Base-by-base conservation (phyloP, 2,113 vertebrate species). In the Cyprinus carpio region DNA sequence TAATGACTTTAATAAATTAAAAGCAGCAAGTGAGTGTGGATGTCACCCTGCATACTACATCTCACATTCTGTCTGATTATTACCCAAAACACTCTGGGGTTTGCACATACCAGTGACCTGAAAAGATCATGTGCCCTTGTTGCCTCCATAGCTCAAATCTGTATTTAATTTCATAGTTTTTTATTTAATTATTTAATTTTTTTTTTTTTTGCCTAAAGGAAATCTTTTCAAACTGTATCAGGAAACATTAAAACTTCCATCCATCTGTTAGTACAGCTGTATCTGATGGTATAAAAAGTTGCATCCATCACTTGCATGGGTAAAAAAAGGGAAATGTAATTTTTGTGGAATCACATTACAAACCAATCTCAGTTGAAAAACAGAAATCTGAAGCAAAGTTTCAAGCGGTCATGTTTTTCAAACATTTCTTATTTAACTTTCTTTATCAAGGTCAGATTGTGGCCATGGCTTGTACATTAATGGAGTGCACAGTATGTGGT, bases 221-320 rank as follows among this genome's bases (percentile, higher is more conserved):
- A 8, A 34, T 69, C 72, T 54, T 29, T 2, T 78, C 54, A n/a
- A 78, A 58, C 20, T 25, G 9, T 12, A 13, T 77, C 51, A 25
- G 11, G 29, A 34, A n/a, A 46, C 37, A 64, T 80, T 11, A 46
- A 64, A 46, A 27, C 37, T 80, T n/a, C 34, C 56, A 80, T 80
- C n/a, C 56, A 62, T 80, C 58, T 80, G 34, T 27, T 43, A 16
- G 20, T 60, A 60, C 13, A 79, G 77, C 77, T 46, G 7, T 5
- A 80, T 64, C 37, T 40, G 34, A 27, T 43, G 77, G 0, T 27
- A 64, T 80, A 64, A 64, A 64, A 80, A 43, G 37, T 18, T 27
- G 8, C 60, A 80, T 80, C 78, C 78, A 80, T 80, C 37, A 80
- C 23, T 4, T 64, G 27, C 23, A 12, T 18, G 13, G n/a, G 20